Evolutionary conservation across 2,113 vertebrate genomes (phyloP).

Genomic region (Oncorhynchus kisutch): DNA sequence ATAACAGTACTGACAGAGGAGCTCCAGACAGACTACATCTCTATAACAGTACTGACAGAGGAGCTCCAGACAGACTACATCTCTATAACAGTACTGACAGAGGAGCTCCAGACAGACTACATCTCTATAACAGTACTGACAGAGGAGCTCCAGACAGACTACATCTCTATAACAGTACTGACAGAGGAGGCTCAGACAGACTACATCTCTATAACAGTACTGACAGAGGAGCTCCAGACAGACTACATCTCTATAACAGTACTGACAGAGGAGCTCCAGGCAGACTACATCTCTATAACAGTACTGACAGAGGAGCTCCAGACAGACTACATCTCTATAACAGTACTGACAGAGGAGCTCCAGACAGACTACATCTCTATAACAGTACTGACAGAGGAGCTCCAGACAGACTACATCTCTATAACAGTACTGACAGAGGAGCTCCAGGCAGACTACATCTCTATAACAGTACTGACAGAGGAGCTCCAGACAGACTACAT

Average conservation of each 20-base stretch:
- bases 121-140: conserved; percentile 55
- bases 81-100: conserved; percentile 45
- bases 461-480: conserved; percentile 49
- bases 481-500: conserved; percentile 49
- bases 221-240: conserved; percentile 59
- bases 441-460: conserved; percentile 48
- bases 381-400: conserved; percentile 50
- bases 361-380: conserved; percentile 43
- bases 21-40: conserved; percentile 43
- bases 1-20: conserved; percentile 52
- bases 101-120: conserved; percentile 51
- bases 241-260: conserved; percentile 38
- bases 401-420: conserved; percentile 45
- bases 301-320: conserved; percentile 15
- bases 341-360: conserved; percentile 52
- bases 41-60: conserved; percentile 1
- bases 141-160: conserved; percentile 66
- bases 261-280: conserved; percentile 59
- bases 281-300: conserved; percentile 32
- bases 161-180: conserved; percentile 25
- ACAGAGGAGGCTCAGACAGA: conserved; percentile 6
- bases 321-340: conserved; percentile 49
- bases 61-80: conserved; percentile 48
- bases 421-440: background rate
- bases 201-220: conserved; percentile 67